These are phyloP conservation scores for Acanthornis magna DNA, from an alignment of 2,797 vertebrate genomes.

Conservation along the genomic window DNA sequence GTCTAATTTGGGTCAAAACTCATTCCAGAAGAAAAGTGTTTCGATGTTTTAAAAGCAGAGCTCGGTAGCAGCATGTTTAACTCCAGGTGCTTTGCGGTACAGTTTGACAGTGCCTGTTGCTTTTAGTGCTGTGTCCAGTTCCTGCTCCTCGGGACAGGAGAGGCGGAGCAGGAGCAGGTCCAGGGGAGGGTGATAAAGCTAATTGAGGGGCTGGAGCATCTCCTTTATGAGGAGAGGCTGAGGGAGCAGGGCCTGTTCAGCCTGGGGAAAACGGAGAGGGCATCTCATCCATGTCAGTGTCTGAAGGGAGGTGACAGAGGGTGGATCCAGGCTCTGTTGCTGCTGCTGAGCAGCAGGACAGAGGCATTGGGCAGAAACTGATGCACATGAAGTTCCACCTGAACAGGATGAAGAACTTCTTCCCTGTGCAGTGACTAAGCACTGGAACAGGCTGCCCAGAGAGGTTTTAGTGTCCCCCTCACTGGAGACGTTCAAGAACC, in stretches of 20 bases:
- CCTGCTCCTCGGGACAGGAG: background rate
- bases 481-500: background rate
- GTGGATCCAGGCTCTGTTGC: background rate
- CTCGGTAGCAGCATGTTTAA: background rate
- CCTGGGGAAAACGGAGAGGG: background rate
- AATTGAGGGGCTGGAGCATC: background rate
- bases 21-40: background rate
- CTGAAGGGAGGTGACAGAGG: background rate
- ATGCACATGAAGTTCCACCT: background rate
- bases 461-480: background rate
- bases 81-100: fast-evolving
- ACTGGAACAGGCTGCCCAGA: background rate
- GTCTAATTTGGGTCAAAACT: background rate
- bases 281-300: no score
- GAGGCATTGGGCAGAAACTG: background rate
- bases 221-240: background rate
- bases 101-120: background rate
- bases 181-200: background rate
- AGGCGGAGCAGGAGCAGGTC: background rate
- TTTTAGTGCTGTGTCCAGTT: background rate
- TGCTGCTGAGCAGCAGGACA: background rate
- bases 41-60: background rate
- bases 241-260: background rate
- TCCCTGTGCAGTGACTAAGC: background rate
- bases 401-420: background rate